Percentiles rank a stretch among this genome's conserved stretches.
These are phyloP conservation scores for Himalopsyche phryganea DNA, from an alignment of 1,140 invertebrate species.

Conservation along the genomic window DNA sequence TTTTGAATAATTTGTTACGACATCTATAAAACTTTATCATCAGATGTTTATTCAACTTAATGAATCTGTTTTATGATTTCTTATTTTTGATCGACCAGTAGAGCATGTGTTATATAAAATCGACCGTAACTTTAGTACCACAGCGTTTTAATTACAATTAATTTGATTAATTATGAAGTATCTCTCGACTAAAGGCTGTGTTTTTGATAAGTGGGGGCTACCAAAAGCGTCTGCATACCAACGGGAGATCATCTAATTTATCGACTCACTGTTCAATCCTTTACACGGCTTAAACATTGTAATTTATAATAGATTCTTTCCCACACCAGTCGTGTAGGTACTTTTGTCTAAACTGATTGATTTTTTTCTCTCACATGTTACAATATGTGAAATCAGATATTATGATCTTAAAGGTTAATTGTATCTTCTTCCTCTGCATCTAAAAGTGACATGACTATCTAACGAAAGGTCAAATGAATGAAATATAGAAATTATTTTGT, in stretches of 20 bases:
- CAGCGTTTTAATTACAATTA: conserved; percentile 31
- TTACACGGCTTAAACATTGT: conserved; percentile 25
- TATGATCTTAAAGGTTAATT: neutral
- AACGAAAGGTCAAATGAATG: no score
- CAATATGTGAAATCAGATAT: no score
- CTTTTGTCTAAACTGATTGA: conserved; percentile 21
- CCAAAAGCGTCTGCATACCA: conserved; percentile 21
- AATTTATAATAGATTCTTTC: conserved; percentile 18
- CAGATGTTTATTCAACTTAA: no score
- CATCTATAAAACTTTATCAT: no score
- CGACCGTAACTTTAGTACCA: neutral
- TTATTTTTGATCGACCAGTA: no score
- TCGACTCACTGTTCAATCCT: conserved; percentile 17
- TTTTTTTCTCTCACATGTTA: conserved; percentile 6
- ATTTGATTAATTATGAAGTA: conserved; percentile 32
- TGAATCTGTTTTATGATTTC: no score
- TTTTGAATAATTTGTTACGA: no score
- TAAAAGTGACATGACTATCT: no score
- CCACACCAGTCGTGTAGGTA: conserved; percentile 21
- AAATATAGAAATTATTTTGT: no score
- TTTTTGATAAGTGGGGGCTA: conserved; percentile 25
- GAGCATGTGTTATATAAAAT: no score
- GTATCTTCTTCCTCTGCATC: neutral
- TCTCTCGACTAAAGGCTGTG: conserved; percentile 19
- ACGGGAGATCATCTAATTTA: conserved; percentile 30